Percentiles rank a stretch among this genome's conserved stretches.
These are phyloP conservation scores for Drosophila carrolli DNA, from an alignment of 1,140 invertebrate genomes.

Conservation along the genomic window DNA sequence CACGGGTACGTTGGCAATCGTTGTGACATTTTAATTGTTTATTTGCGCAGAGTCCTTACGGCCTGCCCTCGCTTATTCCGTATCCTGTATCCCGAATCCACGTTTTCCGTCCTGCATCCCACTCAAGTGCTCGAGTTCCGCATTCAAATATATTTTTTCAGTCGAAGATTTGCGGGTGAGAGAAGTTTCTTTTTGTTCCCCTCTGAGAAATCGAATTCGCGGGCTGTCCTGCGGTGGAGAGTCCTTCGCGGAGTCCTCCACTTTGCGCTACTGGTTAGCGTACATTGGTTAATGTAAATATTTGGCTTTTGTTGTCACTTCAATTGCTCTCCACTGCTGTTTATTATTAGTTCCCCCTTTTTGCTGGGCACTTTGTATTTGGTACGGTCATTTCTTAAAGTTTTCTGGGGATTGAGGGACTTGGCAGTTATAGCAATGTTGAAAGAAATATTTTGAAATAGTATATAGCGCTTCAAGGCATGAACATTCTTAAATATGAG, in stretches of 20 bases:
- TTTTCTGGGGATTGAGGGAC: conserved; percentile 5
- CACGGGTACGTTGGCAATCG: conserved; percentile 78
- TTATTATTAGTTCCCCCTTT: conserved; percentile 52
- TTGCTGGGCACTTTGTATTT: conserved; percentile 8
- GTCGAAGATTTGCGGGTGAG: conserved; percentile 73
- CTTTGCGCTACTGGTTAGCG: conserved; percentile 21
- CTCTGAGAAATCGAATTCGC: conserved; percentile 29
- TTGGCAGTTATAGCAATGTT: background rate
- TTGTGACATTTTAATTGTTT: conserved; percentile 84
- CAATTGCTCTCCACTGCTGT: conserved; percentile 60
- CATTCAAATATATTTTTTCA: conserved; percentile 54
- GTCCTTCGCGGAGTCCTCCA: conserved; percentile 48
- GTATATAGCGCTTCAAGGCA: background rate
- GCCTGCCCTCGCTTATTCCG: conserved; percentile 40
- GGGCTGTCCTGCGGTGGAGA: conserved; percentile 29
- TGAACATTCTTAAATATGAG: no score
- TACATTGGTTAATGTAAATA: conserved; percentile 73
- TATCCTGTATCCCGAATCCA: conserved; percentile 36
- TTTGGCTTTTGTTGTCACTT: conserved; percentile 78
- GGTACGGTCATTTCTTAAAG: conserved; percentile 9
- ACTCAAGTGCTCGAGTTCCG: conserved; percentile 52
- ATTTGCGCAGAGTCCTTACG: conserved; percentile 72
- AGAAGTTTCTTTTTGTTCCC: conserved; percentile 23
- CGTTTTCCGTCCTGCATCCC: conserved; percentile 21
- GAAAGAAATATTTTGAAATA: background rate